phyloP scores from a whole-genome alignment of 2,797 vertebrate genomes.

The Xiphophorus birchmanni region DNA sequence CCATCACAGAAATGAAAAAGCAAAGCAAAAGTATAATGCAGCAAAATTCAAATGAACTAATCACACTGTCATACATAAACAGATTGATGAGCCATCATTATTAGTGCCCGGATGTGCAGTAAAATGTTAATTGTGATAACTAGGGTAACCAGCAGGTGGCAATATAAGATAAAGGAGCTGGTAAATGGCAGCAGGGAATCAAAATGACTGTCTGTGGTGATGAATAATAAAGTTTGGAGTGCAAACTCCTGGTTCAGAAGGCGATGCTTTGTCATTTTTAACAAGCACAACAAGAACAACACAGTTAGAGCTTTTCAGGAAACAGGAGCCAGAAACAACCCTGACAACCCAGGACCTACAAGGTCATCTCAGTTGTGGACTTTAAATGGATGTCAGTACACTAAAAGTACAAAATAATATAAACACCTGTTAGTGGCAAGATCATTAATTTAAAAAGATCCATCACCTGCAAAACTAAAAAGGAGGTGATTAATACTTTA shows the following conservation, averaged over 20 bases:
- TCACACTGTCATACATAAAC: not conserved
- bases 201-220: too few relatives aligned
- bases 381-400: not conserved
- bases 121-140: too few relatives aligned
- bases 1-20: not conserved
- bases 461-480: too few relatives aligned
- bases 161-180: too few relatives aligned
- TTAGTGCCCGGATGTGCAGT: too few relatives aligned
- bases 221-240: too few relatives aligned
- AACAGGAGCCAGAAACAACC: not conserved
- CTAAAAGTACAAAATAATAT: not conserved
- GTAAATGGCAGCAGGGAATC: too few relatives aligned
- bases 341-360: not conserved
- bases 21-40: not conserved
- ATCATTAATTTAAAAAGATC: not conserved
- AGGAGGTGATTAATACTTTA: too few relatives aligned
- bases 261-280: too few relatives aligned
- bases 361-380: not conserved
- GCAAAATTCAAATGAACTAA: not conserved
- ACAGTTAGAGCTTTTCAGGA: not conserved
- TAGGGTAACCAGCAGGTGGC: too few relatives aligned
- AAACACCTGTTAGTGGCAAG: not conserved
- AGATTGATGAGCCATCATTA: too few relatives aligned
- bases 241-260: too few relatives aligned
- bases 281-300: not conserved